Percentiles rank a stretch among this genome's conserved stretches.
These are phyloP conservation scores for Cyphomyrus discorhynchus DNA, from an alignment of 2,113 vertebrate species.

Conservation along the genomic window DNA sequence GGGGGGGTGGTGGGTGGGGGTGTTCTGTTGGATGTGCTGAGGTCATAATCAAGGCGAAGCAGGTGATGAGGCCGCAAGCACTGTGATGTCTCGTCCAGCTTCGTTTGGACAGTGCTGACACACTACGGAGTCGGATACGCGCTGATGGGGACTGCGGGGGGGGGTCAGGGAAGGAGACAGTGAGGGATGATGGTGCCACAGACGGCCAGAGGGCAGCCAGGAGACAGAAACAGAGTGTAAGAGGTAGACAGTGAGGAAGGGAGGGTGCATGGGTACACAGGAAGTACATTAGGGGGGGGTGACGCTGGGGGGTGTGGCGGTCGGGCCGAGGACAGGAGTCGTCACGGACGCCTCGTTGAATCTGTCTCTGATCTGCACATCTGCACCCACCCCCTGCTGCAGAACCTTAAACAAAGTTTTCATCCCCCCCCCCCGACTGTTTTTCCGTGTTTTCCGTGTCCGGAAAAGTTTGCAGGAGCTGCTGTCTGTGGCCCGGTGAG, in stretches of 20 bases:
- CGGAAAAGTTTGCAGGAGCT: not conserved
- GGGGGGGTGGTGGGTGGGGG: not conserved
- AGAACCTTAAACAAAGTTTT: too few species aligned
- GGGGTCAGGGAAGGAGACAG: slow-evolving; percentile 23
- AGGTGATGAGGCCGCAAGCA: not conserved
- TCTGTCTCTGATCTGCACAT: not conserved
- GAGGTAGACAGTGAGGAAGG: slow-evolving; percentile 38
- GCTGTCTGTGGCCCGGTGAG: not conserved
- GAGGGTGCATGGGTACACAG: slow-evolving; percentile 69
- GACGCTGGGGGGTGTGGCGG: not conserved
- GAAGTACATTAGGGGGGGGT: slow-evolving; percentile 60
- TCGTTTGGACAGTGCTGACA: slow-evolving; percentile 32
- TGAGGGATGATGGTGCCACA: slow-evolving; percentile 51
- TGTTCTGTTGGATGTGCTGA: not conserved
- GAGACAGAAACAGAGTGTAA: slow-evolving; percentile 59
- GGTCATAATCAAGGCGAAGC: not conserved
- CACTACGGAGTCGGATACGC: slow-evolving; percentile 26
- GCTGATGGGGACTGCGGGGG: not conserved
- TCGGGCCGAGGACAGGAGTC: slow-evolving; percentile 14
- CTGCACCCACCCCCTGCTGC: not conserved
- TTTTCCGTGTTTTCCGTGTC: slow-evolving; percentile 17
- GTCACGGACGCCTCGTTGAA: not conserved
- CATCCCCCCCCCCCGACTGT: not conserved
- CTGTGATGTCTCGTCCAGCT: not conserved
- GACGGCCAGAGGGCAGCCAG: slow-evolving; percentile 43